These are phyloP conservation scores for Drosophila quadrilineata DNA, from an alignment of 1,140 invertebrate genomes.

Conservation along the genomic window DNA sequence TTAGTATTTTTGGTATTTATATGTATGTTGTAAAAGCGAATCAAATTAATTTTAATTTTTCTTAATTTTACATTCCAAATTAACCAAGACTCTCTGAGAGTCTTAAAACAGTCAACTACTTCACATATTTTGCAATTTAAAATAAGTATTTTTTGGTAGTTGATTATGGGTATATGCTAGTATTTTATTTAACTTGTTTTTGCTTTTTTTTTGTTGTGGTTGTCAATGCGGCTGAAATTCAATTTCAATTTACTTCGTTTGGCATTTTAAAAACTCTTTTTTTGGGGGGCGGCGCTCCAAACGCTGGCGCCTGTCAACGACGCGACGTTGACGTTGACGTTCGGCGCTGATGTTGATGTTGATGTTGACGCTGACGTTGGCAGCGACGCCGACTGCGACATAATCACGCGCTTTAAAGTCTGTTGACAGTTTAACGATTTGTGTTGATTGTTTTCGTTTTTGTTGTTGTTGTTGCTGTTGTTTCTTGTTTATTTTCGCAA, in stretches of 20 bases:
- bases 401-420: constrained; percentile 76
- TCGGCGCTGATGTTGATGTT: constrained; percentile 1
- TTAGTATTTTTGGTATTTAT: too few relatives aligned
- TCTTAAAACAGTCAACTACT: too few relatives aligned
- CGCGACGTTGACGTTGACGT: constrained; percentile 14
- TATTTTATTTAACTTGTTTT: constrained; percentile 5
- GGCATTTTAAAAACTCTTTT: constrained; percentile 49
- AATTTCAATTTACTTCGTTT: constrained; percentile 65
- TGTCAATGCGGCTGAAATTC: too few relatives aligned
- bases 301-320: constrained; percentile 33
- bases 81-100: too few relatives aligned
- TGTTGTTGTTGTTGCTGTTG: constrained; percentile 28
- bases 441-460: constrained; percentile 65
- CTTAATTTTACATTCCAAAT: too few relatives aligned
- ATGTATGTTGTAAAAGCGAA: too few relatives aligned
- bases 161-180: background rate
- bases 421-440: constrained; percentile 80
- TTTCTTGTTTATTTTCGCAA: constrained; percentile 43
- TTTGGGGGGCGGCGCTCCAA: constrained; percentile 9
- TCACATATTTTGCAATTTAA: too few relatives aligned
- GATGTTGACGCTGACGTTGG: constrained; percentile 22
- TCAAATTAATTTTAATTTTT: too few relatives aligned
- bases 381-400: constrained; percentile 56
- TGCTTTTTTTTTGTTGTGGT: constrained; percentile 47
- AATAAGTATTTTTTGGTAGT: too few relatives aligned